These are phyloP conservation scores for Poeciliopsis prolifica DNA, from an alignment of 2,113 vertebrate species.

Conservation along the genomic window DNA sequence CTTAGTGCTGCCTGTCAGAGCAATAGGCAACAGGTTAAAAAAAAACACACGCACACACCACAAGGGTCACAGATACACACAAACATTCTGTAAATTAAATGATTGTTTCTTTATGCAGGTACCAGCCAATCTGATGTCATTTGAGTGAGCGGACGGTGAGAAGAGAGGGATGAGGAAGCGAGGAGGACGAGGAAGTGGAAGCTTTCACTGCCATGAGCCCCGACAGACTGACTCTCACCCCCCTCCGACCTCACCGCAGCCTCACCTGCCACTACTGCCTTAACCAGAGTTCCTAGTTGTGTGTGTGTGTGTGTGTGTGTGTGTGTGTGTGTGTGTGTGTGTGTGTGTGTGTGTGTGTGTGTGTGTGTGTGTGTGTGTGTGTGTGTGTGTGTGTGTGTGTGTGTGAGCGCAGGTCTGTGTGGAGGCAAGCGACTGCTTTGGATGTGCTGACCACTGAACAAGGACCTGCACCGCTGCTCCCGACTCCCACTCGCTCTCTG, in stretches of 20 bases:
- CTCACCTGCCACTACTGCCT: constrained; percentile 91
- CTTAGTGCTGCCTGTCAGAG: constrained; percentile 96
- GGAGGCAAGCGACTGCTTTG: constrained; percentile 78
- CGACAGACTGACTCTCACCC: constrained; percentile 50
- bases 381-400: constrained; percentile 50
- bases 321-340: constrained; percentile 41
- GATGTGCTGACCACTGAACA: constrained; percentile 74
- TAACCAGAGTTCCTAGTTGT: constrained; percentile 83
- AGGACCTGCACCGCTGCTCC: constrained; percentile 67
- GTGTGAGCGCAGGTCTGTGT: constrained; percentile 23
- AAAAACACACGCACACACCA: neutral
- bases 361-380: constrained; percentile 48
- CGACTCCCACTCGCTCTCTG: constrained; percentile 31
- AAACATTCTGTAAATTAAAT: constrained; percentile 5
- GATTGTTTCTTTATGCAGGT: constrained; percentile 77
- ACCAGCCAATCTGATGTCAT: constrained; percentile 98
- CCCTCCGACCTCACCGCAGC: constrained; percentile 72
- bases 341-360: constrained; percentile 40
- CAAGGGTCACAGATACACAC: neutral
- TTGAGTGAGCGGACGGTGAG: constrained; percentile 83
- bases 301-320: constrained; percentile 39
- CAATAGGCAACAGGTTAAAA: constrained; percentile 92
- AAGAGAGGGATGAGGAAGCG: constrained; percentile 42
- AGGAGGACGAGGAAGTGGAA: constrained; percentile 61
- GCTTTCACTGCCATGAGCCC: constrained; percentile 84